phyloP scores from a whole-genome alignment of 2,113 vertebrate species.

The Dicaeum eximium region DNA sequence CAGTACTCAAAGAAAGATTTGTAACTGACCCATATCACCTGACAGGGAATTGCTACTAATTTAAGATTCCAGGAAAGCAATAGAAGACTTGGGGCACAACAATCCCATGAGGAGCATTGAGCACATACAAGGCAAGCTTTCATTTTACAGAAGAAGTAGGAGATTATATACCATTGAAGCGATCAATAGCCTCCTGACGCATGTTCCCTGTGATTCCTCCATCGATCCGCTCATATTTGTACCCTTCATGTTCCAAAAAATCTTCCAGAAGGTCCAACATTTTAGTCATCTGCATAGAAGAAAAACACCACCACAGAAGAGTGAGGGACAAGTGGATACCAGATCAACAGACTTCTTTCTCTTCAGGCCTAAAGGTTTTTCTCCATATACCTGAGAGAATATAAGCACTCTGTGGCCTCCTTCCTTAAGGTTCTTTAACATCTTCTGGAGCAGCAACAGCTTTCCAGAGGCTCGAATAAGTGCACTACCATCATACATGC shows the following conservation, averaged over 20 bases:
- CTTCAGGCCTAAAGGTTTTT: background rate
- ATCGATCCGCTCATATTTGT: slow-evolving; percentile 96
- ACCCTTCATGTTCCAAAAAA: slow-evolving; percentile 94
- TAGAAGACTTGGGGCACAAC: background rate
- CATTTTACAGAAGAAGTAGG: background rate
- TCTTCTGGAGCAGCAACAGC: slow-evolving; percentile 89
- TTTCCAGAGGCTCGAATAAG: slow-evolving; percentile 94
- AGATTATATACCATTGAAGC: slow-evolving; percentile 85
- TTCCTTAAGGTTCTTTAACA: slow-evolving; percentile 93
- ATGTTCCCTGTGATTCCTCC: slow-evolving; percentile 94
- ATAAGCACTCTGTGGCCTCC: slow-evolving; percentile 94
- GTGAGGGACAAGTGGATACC: background rate
- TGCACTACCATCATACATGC: slow-evolving; percentile 94
- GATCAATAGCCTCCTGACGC: slow-evolving; percentile 97
- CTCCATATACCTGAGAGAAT: slow-evolving; percentile 88
- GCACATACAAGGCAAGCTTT: background rate
- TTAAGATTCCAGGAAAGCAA: background rate
- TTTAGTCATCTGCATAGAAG: slow-evolving; percentile 88
- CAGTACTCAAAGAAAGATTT: background rate
- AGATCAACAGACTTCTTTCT: background rate
- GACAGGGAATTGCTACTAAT: background rate
- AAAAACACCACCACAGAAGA: background rate
- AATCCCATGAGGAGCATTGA: background rate
- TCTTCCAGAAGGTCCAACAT: slow-evolving; percentile 97
- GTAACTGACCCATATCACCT: background rate